A percentile compares a stretch with the other conserved stretches of the same genome.
phyloP scores from a whole-genome alignment of 1,140 invertebrate genomes.

The Periplaneta americana region DNA sequence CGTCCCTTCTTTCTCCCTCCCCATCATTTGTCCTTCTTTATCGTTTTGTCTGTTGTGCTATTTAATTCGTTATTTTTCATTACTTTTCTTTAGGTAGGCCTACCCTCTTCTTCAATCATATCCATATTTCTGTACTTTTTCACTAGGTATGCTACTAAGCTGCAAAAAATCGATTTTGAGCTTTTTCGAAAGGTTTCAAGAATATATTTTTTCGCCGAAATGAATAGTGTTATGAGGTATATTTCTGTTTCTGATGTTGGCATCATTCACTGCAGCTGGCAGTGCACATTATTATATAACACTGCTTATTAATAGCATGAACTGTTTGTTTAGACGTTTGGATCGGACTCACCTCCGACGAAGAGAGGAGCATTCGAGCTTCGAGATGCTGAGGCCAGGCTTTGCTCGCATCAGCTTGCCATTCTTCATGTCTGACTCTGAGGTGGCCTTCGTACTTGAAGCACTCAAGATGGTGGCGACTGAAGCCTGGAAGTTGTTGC shows the following conservation, averaged over 20 bases:
- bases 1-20: background rate
- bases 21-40: background rate
- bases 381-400: conserved; percentile 78
- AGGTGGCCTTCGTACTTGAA: conserved; percentile 76
- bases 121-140: no score
- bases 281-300: no score
- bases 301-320: no score
- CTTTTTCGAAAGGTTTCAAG: no score
- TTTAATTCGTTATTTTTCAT: background rate
- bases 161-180: no score
- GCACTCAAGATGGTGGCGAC: conserved; percentile 83
- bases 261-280: no score
- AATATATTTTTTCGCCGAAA: no score
- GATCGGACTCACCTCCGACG: conserved; percentile 54
- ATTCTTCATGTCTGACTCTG: conserved; percentile 75
- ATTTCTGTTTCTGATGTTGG: no score
- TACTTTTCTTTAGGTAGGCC: no score
- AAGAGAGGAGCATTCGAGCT: conserved; percentile 51
- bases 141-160: no score
- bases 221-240: no score
- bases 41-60: background rate
- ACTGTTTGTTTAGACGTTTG: conserved; percentile 38
- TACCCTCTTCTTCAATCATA: no score
- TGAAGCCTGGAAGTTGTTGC: conserved; percentile 84
- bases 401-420: conserved; percentile 82